phyloP scores from a whole-genome alignment of 2,113 vertebrate genomes.

The Oreocharis arfaki region DNA sequence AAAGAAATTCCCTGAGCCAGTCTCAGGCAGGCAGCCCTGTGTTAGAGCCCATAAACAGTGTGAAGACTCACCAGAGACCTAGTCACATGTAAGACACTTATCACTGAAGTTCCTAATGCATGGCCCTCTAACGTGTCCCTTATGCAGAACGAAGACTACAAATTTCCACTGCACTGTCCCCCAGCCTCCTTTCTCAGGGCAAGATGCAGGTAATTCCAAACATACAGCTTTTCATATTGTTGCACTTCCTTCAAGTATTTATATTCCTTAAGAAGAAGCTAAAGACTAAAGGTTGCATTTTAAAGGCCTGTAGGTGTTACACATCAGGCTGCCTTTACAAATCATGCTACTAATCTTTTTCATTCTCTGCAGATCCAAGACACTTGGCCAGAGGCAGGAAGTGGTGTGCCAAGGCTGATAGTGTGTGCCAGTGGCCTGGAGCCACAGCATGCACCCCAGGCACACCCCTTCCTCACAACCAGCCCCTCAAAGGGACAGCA shows the following conservation, averaged over 20 bases:
- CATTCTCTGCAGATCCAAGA: not conserved
- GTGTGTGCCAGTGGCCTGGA: not conserved
- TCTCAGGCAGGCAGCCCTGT: not conserved
- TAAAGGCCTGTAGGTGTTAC: not conserved
- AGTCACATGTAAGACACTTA: not conserved
- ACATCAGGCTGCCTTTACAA: not conserved
- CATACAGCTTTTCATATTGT: not conserved
- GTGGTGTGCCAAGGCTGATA: not conserved
- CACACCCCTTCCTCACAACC: rapidly evolving
- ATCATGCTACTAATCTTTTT: not conserved
- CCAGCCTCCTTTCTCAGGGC: not conserved
- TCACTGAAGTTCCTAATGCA: not conserved
- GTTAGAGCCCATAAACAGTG: not conserved
- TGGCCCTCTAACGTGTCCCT: not conserved
- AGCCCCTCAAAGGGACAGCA: not conserved
- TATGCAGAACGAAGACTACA: not conserved
- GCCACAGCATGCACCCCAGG: not conserved
- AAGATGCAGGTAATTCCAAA: not conserved
- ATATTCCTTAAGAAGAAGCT: not conserved
- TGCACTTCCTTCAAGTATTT: not conserved
- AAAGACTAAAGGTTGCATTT: not conserved
- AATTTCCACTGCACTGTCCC: not conserved
- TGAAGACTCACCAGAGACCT: not conserved
- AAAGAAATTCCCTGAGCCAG: not conserved
- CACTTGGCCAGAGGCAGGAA: not conserved